A percentile compares a stretch with the other conserved stretches of the same genome.
phyloP scores from a whole-genome alignment of 2,888 invertebrate genomes.

The Alentia gelatinosa region DNA sequence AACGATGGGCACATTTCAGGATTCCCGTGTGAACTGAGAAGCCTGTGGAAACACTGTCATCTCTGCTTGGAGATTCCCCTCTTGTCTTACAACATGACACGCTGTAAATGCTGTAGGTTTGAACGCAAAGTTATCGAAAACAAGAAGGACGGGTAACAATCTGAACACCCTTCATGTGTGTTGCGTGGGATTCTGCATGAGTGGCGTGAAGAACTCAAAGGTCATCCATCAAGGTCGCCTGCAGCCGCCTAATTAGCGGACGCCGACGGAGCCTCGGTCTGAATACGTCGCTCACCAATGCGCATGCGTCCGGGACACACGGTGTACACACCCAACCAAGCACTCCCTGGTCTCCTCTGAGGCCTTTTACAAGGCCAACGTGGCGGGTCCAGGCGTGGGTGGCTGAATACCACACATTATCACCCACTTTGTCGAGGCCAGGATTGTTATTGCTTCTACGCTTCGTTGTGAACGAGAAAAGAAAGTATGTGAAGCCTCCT shows the following conservation, averaged over 20 bases:
- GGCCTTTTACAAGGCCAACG: too few relatives aligned
- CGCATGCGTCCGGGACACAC: neutral
- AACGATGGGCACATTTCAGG: neutral
- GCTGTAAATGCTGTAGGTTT: too few relatives aligned
- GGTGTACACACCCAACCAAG: neutral
- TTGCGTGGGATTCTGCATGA: neutral
- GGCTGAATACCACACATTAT: neutral
- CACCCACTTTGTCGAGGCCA: neutral
- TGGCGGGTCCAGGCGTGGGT: neutral
- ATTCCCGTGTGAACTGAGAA: too few relatives aligned
- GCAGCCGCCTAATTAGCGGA: neutral
- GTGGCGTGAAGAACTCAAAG: neutral
- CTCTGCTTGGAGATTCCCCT: too few relatives aligned
- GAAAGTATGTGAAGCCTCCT: neutral
- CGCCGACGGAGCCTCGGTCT: too few relatives aligned
- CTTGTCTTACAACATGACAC: too few relatives aligned
- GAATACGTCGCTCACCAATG: too few relatives aligned
- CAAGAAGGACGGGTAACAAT: neutral
- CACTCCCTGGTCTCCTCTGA: neutral
- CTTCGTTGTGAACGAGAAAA: neutral
- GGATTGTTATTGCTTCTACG: neutral
- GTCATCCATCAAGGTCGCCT: neutral
- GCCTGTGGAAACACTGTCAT: neutral
- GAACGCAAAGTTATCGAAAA: neutral
- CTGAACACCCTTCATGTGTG: neutral